A percentile compares a stretch with the other conserved stretches of the same genome.
Evolutionary conservation across 2,888 invertebrate species (phyloP).

Genomic region (Orthosia incerta): DNA sequence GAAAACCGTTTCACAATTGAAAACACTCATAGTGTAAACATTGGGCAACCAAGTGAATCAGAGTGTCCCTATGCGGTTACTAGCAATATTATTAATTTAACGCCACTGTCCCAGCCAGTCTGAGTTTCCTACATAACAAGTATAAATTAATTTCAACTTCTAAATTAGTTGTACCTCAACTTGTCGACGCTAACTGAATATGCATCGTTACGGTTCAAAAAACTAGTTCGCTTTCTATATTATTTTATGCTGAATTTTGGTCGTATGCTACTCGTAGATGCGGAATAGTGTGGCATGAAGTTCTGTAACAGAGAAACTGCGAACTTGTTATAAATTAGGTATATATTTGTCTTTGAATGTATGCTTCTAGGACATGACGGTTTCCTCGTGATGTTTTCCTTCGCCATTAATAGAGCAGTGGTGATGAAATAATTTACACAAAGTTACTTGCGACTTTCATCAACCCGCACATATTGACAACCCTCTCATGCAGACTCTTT

Average conservation of each 20-base stretch:
- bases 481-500: too few species aligned
- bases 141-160: slow-evolving; percentile 51
- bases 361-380: too few species aligned
- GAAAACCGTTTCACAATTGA: background rate
- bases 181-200: slow-evolving; percentile 39
- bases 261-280: background rate
- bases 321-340: too few species aligned
- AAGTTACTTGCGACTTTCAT: too few species aligned
- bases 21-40: background rate
- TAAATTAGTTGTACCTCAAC: slow-evolving; percentile 27
- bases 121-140: slow-evolving; percentile 48
- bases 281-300: background rate
- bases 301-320: background rate
- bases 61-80: background rate
- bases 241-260: background rate
- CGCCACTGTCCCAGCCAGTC: background rate
- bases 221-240: background rate
- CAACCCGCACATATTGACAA: too few species aligned
- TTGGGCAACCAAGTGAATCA: background rate
- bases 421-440: too few species aligned
- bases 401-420: too few species aligned
- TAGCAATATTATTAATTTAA: slow-evolving; percentile 4
- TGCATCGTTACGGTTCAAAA: slow-evolving; percentile 25
- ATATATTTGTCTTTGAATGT: too few species aligned
- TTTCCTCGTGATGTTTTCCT: too few species aligned